Percentiles rank a stretch among this genome's conserved stretches.
Evolutionary conservation across 2,113 vertebrate species (phyloP).

Genomic region (Pycnonotus jocosus): DNA sequence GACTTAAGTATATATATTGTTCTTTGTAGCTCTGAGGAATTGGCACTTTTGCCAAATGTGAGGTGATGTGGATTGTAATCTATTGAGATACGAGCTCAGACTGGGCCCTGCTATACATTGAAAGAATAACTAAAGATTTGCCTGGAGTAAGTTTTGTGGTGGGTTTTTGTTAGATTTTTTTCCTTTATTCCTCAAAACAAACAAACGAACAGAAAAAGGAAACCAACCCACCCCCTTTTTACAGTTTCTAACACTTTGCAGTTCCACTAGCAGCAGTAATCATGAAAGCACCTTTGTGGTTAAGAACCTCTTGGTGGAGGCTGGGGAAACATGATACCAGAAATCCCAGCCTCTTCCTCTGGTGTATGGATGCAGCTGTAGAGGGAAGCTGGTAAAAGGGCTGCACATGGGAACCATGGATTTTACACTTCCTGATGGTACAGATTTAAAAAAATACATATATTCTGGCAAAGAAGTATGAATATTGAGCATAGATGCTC

Average conservation of each 20-base stretch:
- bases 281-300: background rate
- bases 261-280: background rate
- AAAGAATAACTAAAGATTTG: constrained; percentile 38
- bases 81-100: constrained; percentile 20
- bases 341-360: background rate
- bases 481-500: background rate
- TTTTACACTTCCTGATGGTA: background rate
- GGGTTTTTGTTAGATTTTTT: background rate
- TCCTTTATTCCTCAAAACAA: background rate
- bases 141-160: background rate
- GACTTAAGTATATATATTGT: constrained; percentile 48
- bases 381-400: background rate
- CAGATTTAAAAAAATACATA: background rate
- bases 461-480: background rate
- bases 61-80: constrained; percentile 34
- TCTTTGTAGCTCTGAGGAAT: constrained; percentile 49
- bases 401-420: background rate
- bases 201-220: background rate
- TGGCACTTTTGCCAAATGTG: constrained; percentile 34
- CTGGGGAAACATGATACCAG: background rate
- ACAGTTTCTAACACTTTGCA: background rate
- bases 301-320: background rate
- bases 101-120: background rate
- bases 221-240: background rate
- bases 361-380: background rate